Evolutionary conservation across 2,888 invertebrate genomes (phyloP).

Genomic region (Noctua janthe): DNA sequence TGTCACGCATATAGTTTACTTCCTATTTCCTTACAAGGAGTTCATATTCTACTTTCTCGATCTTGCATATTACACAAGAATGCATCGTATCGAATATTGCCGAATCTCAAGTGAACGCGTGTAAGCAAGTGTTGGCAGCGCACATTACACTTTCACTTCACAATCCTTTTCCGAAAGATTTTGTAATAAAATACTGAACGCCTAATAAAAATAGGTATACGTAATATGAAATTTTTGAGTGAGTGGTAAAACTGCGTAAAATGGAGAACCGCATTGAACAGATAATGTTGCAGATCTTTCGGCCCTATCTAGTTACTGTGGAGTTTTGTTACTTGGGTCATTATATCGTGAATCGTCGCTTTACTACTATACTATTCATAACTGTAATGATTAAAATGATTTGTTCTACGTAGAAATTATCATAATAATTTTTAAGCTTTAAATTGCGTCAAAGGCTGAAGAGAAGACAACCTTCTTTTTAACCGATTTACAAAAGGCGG

Average conservation of each 20-base stretch:
- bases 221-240: not conserved
- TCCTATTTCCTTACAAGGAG: constrained; percentile 54
- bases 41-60: constrained; percentile 37
- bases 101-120: constrained; percentile 12
- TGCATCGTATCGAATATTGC: constrained; percentile 25
- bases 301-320: not conserved
- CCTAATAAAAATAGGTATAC: constrained; percentile 2
- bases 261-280: constrained; percentile 8
- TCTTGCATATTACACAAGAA: constrained; percentile 31
- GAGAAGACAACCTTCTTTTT: not conserved
- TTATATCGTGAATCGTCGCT: not conserved
- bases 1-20: constrained; percentile 13
- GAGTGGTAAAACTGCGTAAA: not conserved
- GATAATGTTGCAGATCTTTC: constrained; percentile 1
- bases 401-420: not conserved
- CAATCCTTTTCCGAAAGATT: constrained; percentile 32
- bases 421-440: not conserved
- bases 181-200: constrained; percentile 33
- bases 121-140: constrained; percentile 21
- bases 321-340: not conserved
- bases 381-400: not conserved
- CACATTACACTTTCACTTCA: constrained; percentile 52
- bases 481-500: not conserved
- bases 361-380: not conserved
- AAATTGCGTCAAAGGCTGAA: no score